These are phyloP conservation scores for Pristionchus arcanus DNA, from an alignment of 2,888 invertebrate species.

Conservation along the genomic window DNA sequence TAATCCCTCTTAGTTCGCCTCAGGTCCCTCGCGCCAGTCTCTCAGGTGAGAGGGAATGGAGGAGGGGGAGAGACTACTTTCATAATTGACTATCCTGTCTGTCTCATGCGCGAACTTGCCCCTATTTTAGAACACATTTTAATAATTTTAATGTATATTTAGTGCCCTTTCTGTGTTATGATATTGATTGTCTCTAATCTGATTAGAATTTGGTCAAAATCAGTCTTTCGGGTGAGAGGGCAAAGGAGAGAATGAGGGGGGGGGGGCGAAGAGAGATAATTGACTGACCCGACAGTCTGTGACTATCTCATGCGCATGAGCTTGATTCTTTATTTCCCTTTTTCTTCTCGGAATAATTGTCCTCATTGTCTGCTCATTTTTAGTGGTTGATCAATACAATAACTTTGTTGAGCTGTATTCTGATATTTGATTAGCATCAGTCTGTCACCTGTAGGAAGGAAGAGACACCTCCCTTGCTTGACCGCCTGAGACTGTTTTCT, in stretches of 20 bases:
- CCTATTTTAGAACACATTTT: neutral
- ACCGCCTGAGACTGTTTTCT: no score
- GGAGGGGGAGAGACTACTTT: neutral
- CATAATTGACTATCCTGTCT: slow-evolving; percentile 18
- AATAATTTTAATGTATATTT: neutral
- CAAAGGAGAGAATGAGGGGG: neutral
- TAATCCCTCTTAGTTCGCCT: slow-evolving; percentile 42
- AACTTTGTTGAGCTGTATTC: no score
- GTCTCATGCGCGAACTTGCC: neutral
- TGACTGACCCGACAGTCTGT: neutral
- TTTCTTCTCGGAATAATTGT: no score
- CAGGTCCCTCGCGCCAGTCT: neutral
- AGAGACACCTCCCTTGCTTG: no score
- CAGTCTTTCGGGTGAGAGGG: neutral
- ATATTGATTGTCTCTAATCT: no score
- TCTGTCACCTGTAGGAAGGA: no score
- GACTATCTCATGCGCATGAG: neutral
- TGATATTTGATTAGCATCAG: no score
- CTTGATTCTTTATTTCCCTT: neutral
- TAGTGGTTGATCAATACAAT: no score
- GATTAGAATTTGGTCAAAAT: no score
- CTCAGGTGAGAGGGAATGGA: neutral
- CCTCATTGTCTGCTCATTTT: no score
- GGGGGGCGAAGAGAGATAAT: neutral
- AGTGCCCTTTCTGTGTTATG: no score